phyloP scores from a whole-genome alignment of 30 jellyfish, hydroid and myxozoan species.

The Phacellophora camtschatica region DNA sequence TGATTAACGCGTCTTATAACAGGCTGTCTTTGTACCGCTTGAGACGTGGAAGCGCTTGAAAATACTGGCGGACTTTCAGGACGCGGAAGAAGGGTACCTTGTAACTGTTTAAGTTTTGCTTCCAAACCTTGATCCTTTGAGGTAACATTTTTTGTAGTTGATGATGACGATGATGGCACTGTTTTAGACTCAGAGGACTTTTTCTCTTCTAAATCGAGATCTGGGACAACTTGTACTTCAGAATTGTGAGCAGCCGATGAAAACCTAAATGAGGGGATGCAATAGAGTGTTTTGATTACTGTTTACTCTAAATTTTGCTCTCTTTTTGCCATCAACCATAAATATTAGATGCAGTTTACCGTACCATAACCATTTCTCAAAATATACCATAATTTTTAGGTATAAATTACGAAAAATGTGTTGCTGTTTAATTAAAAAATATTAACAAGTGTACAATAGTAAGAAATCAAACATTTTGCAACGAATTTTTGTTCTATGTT shows the following conservation, averaged over 20 bases:
- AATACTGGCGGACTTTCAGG: slow-evolving; percentile 58
- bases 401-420: no score
- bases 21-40: slow-evolving; percentile 66
- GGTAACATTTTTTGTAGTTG: not conserved
- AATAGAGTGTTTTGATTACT: not conserved
- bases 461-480: no score
- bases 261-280: slow-evolving; percentile 40
- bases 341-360: no score
- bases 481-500: no score
- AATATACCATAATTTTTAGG: no score
- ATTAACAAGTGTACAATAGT: no score
- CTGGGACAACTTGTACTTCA: slow-evolving; percentile 85
- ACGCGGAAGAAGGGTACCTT: slow-evolving; percentile 34
- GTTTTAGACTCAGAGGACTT: not conserved
- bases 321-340: no score
- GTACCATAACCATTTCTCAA: no score
- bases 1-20: slow-evolving; percentile 59
- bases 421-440: no score
- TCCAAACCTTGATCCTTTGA: slow-evolving; percentile 41
- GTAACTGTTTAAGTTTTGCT: slow-evolving; percentile 45
- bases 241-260: slow-evolving; percentile 49
- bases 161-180: not conserved
- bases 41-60: slow-evolving; percentile 16
- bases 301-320: not conserved
- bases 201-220: slow-evolving; percentile 37